A percentile compares a stretch with the other conserved stretches of the same genome.
Conservation (phyloP, 2,113 vertebrate genomes). For the Percina caprodes region DNA sequence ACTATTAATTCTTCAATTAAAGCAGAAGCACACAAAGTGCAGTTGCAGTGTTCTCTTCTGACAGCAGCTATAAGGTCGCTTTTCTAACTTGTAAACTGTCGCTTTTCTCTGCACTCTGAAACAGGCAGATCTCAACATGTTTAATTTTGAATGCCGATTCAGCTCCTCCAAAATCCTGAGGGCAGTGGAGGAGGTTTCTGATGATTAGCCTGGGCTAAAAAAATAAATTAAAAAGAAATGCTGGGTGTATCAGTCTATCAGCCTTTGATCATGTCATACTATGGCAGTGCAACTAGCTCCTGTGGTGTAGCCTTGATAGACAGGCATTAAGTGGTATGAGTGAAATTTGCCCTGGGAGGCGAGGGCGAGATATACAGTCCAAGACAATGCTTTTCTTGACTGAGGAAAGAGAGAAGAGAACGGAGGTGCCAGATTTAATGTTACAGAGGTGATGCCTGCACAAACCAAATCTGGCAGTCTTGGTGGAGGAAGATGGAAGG, state of each 20-base stretch:
- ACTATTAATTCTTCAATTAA: conserved; percentile 21
- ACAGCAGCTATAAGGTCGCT: conserved; percentile 17
- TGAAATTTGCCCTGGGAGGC: conserved; percentile 8
- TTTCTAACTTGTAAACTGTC: not conserved
- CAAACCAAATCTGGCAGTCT: not conserved
- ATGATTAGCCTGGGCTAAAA: conserved; percentile 22
- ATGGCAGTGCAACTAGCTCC: not conserved
- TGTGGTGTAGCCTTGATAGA: not conserved
- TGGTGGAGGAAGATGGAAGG: not conserved
- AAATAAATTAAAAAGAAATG: not conserved
- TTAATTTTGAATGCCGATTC: conserved; percentile 24
- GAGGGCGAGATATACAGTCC: not conserved
- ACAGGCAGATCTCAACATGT: conserved; percentile 55
- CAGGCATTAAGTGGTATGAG: not conserved
- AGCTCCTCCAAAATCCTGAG: conserved; percentile 33
- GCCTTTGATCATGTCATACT: conserved; percentile 6
- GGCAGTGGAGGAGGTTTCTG: conserved; percentile 30
- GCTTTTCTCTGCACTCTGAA: not conserved
- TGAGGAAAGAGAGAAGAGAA: not conserved
- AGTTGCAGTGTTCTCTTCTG: not conserved
- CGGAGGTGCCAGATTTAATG: not conserved
- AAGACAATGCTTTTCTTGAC: not conserved
- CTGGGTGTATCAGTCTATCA: conserved; percentile 7
- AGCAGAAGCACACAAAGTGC: conserved; percentile 20
- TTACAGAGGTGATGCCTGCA: not conserved